A percentile compares a stretch with the other conserved stretches of the same genome.
phyloP scores from a whole-genome alignment of 1,140 invertebrate species.

The Procambarus virginalis region DNA sequence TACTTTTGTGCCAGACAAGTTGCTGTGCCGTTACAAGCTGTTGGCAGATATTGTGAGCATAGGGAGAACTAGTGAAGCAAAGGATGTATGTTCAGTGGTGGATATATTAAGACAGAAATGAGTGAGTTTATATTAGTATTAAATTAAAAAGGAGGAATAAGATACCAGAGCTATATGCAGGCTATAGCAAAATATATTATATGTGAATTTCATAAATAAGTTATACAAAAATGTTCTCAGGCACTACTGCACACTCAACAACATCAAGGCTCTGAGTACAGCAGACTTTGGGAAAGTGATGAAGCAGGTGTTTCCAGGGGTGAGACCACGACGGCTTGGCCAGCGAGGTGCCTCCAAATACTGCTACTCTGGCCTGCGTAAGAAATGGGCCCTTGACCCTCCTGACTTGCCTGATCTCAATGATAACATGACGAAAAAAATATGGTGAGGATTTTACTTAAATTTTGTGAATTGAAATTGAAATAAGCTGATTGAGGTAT shows the following conservation, averaged over 20 bases:
- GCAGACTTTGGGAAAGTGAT: constrained; percentile 98
- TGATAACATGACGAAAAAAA: constrained; percentile 72
- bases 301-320: constrained; percentile 93
- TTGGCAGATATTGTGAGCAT: too few species aligned
- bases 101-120: too few species aligned
- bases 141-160: too few species aligned
- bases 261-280: constrained; percentile 92
- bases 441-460: constrained; percentile 44
- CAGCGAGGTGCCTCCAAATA: constrained; percentile 95
- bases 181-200: too few species aligned
- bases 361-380: constrained; percentile 93
- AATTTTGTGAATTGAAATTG: neutral
- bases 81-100: too few species aligned
- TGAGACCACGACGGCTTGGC: constrained; percentile 87
- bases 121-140: too few species aligned
- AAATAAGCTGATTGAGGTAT: too few species aligned
- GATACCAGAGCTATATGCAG: too few species aligned
- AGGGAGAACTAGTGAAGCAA: too few species aligned
- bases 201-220: too few species aligned
- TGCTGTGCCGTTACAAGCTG: too few species aligned
- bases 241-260: constrained; percentile 87
- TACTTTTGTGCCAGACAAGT: too few species aligned
- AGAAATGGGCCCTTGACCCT: constrained; percentile 85
- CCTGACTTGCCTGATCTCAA: constrained; percentile 82
- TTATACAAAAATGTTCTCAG: constrained; percentile 76